Evolutionary conservation across 2,888 invertebrate species (phyloP).

Genomic region (Kuschelorhynchus macadamiae): DNA sequence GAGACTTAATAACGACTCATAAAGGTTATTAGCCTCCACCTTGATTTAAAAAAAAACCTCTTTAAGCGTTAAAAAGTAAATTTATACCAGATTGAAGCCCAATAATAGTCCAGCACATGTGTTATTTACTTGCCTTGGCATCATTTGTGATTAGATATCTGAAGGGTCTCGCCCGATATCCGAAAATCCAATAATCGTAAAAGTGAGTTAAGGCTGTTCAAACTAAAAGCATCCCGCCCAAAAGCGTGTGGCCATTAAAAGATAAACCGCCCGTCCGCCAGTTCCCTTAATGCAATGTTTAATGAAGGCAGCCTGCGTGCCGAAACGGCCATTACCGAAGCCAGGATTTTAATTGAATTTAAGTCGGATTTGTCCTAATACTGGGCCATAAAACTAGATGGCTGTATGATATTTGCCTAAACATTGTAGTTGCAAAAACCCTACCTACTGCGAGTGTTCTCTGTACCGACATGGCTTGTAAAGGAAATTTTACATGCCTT

Average conservation of each 20-base stretch:
- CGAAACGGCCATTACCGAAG: constrained; percentile 21
- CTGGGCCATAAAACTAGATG: constrained; percentile 61
- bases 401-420: too few species aligned
- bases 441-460: too few species aligned
- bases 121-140: too few species aligned
- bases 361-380: constrained; percentile 57
- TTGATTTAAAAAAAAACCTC: too few species aligned
- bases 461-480: too few species aligned
- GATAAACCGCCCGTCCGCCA: constrained; percentile 57
- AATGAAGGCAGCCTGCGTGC: constrained; percentile 56
- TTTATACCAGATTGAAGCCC: too few species aligned
- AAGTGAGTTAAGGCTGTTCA: constrained; percentile 32
- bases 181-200: constrained; percentile 46
- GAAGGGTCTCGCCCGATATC: constrained; percentile 18
- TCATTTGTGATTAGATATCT: constrained; percentile 19
- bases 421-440: too few species aligned
- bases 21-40: too few species aligned
- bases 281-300: constrained; percentile 58
- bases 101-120: too few species aligned
- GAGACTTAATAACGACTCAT: too few species aligned
- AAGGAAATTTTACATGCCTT: too few species aligned
- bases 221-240: constrained; percentile 45
- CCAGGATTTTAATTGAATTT: constrained; percentile 60
- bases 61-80: too few species aligned
- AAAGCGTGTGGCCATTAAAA: constrained; percentile 56